A percentile compares a stretch with the other conserved stretches of the same genome.
Evolutionary conservation across 2,797 vertebrate species (phyloP).

Genomic region (Poecilia velifera): DNA sequence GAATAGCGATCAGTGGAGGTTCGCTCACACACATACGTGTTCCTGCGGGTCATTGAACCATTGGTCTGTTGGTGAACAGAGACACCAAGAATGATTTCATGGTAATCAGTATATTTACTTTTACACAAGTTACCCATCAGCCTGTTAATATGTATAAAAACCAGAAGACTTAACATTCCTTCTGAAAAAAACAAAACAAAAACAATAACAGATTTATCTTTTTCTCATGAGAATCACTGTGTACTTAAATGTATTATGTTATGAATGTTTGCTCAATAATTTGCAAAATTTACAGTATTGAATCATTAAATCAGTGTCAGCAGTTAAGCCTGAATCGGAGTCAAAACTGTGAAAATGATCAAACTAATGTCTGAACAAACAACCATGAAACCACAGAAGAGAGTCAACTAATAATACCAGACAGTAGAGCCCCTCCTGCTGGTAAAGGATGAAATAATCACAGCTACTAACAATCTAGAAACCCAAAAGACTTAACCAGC

Average conservation of each 20-base stretch:
- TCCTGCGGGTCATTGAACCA: conserved; percentile 90
- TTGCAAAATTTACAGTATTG: no score
- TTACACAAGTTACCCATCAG: neutral
- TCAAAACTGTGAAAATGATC: no score
- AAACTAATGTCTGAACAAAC: no score
- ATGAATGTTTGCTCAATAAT: no score
- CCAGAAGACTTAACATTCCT: neutral
- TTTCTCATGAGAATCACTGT: neutral
- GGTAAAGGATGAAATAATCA: no score
- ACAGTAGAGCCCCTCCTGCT: no score
- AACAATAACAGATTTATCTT: neutral
- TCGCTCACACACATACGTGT: conserved; percentile 96
- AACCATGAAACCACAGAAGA: no score
- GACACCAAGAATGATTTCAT: neutral
- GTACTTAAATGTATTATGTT: neutral
- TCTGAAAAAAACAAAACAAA: neutral
- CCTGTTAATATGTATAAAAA: neutral
- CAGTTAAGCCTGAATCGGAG: no score
- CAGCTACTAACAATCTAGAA: no score
- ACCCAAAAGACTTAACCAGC: no score
- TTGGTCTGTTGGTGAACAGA: conserved; percentile 70
- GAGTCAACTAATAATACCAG: no score
- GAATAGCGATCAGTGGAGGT: conserved; percentile 88
- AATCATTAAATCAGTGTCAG: no score
- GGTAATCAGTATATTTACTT: neutral